phyloP scores from a whole-genome alignment of 2,797 vertebrate genomes.

The Chlorospingus semifuscus region DNA sequence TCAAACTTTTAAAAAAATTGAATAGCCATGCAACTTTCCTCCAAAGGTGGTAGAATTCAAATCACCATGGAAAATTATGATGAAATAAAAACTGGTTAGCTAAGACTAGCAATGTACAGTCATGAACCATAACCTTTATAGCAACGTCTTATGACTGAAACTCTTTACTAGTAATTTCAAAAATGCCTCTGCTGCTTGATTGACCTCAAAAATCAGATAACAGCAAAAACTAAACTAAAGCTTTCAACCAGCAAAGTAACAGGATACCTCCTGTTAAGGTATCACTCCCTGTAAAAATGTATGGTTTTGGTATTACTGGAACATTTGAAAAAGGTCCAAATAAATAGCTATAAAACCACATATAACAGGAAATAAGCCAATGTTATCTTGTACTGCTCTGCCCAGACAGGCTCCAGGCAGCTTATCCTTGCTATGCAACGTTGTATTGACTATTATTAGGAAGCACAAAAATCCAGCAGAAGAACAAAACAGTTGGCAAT shows the following conservation, averaged over 20 bases:
- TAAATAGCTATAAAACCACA: constrained; percentile 31
- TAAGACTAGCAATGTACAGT: neutral
- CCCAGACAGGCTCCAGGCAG: constrained; percentile 31
- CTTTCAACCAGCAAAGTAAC: constrained; percentile 12
- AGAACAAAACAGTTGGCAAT: neutral
- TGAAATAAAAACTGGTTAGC: neutral
- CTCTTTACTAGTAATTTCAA: neutral
- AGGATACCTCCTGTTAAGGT: neutral
- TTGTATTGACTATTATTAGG: neutral
- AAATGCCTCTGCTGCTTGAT: constrained; percentile 19
- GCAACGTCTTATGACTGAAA: neutral
- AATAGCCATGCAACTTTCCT: neutral
- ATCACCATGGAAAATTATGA: neutral
- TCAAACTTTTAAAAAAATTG: fast-evolving
- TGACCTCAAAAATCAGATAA: constrained; percentile 58
- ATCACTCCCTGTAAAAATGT: neutral
- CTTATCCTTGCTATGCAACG: constrained; percentile 10
- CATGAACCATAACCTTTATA: neutral
- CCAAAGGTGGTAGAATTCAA: neutral
- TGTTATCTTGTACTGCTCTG: constrained; percentile 20
- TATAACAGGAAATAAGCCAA: constrained; percentile 45
- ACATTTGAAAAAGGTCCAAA: constrained; percentile 1
- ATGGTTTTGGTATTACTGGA: neutral
- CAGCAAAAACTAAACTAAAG: neutral
- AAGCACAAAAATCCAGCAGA: constrained; percentile 9